phyloP scores from a whole-genome alignment of 2,113 vertebrate genomes.

The Prinia subflava region DNA sequence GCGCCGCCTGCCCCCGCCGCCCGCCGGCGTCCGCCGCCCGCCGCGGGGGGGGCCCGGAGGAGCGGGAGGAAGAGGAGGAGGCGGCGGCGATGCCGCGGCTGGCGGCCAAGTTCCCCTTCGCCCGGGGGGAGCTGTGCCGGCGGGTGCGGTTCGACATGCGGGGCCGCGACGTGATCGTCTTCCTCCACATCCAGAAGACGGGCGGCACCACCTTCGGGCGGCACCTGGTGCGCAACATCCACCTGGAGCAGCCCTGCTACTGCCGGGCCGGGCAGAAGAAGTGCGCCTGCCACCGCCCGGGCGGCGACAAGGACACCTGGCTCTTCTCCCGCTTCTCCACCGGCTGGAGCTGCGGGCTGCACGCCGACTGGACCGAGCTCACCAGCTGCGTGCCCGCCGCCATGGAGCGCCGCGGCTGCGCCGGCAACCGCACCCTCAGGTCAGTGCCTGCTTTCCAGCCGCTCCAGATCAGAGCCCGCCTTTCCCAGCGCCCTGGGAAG shows the following conservation, averaged over 20 bases:
- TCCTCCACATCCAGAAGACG: slow-evolving; percentile 97
- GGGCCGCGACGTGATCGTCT: slow-evolving; percentile 93
- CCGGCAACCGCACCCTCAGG: slow-evolving; percentile 77
- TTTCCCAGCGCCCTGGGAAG: neutral
- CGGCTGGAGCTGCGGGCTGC: slow-evolving; percentile 98
- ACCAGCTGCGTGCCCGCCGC: slow-evolving; percentile 94
- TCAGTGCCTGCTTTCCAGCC: neutral
- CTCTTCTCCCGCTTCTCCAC: slow-evolving; percentile 98
- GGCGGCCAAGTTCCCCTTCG: slow-evolving; percentile 83
- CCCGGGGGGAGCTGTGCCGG: slow-evolving; percentile 84
- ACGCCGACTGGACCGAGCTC: slow-evolving; percentile 99
- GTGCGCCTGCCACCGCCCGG: slow-evolving; percentile 92
- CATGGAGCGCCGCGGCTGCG: slow-evolving; percentile 84
- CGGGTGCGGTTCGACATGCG: slow-evolving; percentile 91
- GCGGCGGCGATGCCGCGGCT: neutral
- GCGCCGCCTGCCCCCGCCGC: slow-evolving; percentile 33
- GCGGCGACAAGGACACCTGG: slow-evolving; percentile 89
- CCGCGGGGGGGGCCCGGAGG: slow-evolving; percentile 72
- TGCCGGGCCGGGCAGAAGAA: slow-evolving; percentile 97
- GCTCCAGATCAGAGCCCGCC: neutral
- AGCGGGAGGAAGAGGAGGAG: neutral
- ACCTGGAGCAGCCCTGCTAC: slow-evolving; percentile 91
- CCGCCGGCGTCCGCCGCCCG: slow-evolving; percentile 65
- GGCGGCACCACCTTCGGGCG: slow-evolving; percentile 96
- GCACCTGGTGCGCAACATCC: slow-evolving; percentile 96